Conservation (phyloP, 2,113 vertebrate genomes). For the Ammospiza caudacuta region DNA sequence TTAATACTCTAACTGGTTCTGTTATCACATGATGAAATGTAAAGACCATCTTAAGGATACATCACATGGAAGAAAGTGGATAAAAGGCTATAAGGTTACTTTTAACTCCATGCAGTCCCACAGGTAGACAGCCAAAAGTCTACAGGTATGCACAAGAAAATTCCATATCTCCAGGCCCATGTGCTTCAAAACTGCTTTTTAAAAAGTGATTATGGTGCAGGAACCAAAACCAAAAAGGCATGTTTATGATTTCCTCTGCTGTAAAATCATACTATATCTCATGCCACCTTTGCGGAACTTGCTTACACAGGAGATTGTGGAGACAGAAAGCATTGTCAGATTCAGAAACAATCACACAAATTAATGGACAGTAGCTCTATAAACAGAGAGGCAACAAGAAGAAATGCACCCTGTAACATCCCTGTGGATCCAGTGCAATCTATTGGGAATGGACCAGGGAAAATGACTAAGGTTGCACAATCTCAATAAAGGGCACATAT, state of each 20-base stretch:
- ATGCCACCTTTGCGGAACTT: neutral
- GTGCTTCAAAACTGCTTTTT: neutral
- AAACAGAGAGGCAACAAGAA: neutral
- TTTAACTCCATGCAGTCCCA: neutral
- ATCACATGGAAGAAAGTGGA: neutral
- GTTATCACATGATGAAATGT: neutral
- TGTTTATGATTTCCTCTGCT: neutral
- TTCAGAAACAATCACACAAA: neutral
- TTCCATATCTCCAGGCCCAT: neutral
- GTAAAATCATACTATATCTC: neutral
- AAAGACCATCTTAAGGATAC: neutral
- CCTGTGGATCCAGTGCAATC: neutral
- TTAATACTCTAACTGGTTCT: neutral
- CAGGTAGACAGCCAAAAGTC: neutral
- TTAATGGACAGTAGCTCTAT: neutral
- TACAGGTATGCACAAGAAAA: neutral
- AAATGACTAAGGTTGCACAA: neutral
- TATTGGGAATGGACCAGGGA: neutral
- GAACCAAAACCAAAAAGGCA: neutral
- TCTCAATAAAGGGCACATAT: neutral
- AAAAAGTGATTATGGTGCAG: neutral
- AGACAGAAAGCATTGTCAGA: neutral
- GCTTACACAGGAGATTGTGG: neutral
- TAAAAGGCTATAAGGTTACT: neutral
- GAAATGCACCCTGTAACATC: neutral